A percentile compares a stretch with the other conserved stretches of the same genome.
These are phyloP conservation scores for Silvanus unidentatus DNA, from an alignment of 2,888 invertebrate genomes.

Conservation along the genomic window DNA sequence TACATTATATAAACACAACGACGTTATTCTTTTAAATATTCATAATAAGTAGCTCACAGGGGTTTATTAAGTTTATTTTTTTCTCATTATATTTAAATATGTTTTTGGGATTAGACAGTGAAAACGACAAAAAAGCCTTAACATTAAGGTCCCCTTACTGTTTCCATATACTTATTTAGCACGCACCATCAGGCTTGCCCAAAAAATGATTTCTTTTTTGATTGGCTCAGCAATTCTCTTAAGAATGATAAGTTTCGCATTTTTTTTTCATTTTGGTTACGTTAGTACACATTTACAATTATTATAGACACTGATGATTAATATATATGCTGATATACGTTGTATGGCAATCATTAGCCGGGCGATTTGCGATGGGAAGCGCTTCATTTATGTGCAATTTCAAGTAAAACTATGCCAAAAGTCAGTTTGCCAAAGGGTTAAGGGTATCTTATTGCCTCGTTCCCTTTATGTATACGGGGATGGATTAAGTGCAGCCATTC, in stretches of 20 bases:
- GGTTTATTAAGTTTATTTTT: conserved; percentile 6
- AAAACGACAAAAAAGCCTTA: conserved; percentile 23
- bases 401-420: conserved; percentile 7
- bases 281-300: conserved; percentile 6
- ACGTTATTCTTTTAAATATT: conserved; percentile 5
- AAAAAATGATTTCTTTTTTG: conserved; percentile 39
- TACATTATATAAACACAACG: conserved; percentile 34
- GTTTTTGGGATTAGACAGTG: conserved; percentile 7
- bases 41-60: conserved; percentile 22
- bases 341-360: conserved; percentile 41
- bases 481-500: conserved; percentile 61
- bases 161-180: conserved; percentile 26
- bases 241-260: conserved; percentile 25
- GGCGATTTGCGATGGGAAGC: conserved; percentile 36
- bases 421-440: conserved; percentile 19
- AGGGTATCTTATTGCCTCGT: conserved; percentile 47
- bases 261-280: conserved; percentile 14
- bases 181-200: conserved; percentile 35
- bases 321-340: conserved; percentile 22
- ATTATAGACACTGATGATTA: conserved; percentile 24
- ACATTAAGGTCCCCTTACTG: conserved; percentile 41
- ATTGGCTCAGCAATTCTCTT: conserved; percentile 52
- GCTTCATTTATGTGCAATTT: conserved; percentile 15
- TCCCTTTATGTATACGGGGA: conserved; percentile 30
- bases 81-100: conserved; percentile 8